These are phyloP conservation scores for Nomada lathburiana DNA, from an alignment of 2,888 invertebrate species.

Conservation along the genomic window DNA sequence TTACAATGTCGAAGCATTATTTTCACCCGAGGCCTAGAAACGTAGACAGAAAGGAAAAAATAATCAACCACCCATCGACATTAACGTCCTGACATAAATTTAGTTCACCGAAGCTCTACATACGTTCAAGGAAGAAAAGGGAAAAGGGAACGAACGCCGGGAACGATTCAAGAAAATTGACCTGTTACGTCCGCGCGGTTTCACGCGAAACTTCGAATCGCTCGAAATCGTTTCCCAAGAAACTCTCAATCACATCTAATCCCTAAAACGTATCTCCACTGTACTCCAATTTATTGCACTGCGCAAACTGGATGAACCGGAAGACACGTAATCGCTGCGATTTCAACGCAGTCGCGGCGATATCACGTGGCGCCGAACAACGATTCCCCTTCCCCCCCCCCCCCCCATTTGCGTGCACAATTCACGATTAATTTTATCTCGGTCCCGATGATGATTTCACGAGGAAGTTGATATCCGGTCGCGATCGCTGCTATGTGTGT, in stretches of 20 bases:
- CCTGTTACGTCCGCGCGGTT: not conserved
- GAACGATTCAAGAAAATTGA: not conserved
- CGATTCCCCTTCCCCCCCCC: not conserved
- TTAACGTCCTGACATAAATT: no score
- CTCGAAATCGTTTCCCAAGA: not conserved
- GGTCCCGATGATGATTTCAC: constrained; percentile 57
- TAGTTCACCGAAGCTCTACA: no score
- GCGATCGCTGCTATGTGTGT: constrained; percentile 24
- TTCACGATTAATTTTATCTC: constrained; percentile 62
- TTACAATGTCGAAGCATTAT: no score
- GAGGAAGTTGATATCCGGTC: constrained; percentile 62
- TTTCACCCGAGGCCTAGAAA: no score
- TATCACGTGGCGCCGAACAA: constrained; percentile 40
- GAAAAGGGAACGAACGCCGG: not conserved
- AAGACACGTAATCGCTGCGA: constrained; percentile 41
- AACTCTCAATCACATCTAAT: constrained; percentile 3
- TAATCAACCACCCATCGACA: no score
- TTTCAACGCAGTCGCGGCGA: constrained; percentile 25
- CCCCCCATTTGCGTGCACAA: not conserved
- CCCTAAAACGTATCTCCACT: not conserved
- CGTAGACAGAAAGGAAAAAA: no score
- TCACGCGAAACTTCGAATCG: not conserved
- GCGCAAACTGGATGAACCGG: constrained; percentile 24
- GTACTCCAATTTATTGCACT: not conserved
- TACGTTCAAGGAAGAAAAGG: no score